phyloP scores from a whole-genome alignment of 2,888 invertebrate genomes.

The Lasioglossum villosulum region DNA sequence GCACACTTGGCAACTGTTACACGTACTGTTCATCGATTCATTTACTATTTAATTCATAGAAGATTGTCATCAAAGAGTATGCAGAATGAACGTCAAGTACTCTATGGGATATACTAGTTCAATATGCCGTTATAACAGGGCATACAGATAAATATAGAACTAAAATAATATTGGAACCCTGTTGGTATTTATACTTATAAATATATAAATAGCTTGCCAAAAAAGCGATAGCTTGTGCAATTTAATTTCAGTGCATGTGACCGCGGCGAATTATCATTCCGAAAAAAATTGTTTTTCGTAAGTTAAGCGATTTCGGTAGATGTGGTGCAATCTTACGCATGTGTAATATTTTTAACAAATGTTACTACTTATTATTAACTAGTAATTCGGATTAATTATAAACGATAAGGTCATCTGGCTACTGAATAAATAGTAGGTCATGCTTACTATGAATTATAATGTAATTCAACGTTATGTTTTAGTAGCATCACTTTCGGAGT shows the following conservation, averaged over 20 bases:
- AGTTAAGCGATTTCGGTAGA: constrained; percentile 32
- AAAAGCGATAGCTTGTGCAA: constrained; percentile 39
- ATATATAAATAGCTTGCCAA: constrained; percentile 52
- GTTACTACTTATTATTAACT: constrained; percentile 24
- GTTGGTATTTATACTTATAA: constrained; percentile 48
- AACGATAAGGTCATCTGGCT: constrained; percentile 10
- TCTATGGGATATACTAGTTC: constrained; percentile 35
- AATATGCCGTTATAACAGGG: constrained; percentile 40
- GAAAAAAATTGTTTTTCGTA: neutral
- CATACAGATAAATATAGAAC: constrained; percentile 40
- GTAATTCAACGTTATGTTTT: constrained; percentile 14
- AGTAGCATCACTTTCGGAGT: constrained; percentile 16
- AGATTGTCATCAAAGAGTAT: constrained; percentile 43
- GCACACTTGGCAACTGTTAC: constrained; percentile 44
- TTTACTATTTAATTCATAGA: constrained; percentile 41
- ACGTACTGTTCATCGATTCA: constrained; percentile 36
- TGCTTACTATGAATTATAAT: neutral
- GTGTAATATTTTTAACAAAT: constrained; percentile 33
- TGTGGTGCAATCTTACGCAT: constrained; percentile 38
- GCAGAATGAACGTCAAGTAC: constrained; percentile 39
- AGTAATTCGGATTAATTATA: constrained; percentile 9
- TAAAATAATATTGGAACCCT: constrained; percentile 48
- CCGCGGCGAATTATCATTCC: constrained; percentile 24
- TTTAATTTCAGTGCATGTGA: constrained; percentile 41
- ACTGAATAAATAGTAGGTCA: neutral